These are phyloP conservation scores for Stigmatopora nigra DNA, from an alignment of 2,113 vertebrate species.

Conservation along the genomic window DNA sequence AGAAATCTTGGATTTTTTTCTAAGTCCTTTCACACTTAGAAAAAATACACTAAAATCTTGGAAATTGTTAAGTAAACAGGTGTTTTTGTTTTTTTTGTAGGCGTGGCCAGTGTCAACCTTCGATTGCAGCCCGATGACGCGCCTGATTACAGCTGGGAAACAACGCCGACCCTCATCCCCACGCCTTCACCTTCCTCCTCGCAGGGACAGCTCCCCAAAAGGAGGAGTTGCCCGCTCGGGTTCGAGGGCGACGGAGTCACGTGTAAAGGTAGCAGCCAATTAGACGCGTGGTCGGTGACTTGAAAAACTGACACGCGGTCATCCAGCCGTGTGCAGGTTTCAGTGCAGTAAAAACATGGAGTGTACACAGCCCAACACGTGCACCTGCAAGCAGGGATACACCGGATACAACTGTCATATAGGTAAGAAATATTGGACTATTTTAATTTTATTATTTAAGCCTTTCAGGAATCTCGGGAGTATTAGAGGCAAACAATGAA, in stretches of 20 bases:
- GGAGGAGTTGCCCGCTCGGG: constrained; percentile 69
- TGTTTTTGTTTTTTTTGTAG: constrained; percentile 65
- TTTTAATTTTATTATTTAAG: too few relatives aligned
- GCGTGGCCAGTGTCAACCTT: constrained; percentile 27
- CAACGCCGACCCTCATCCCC: constrained; percentile 21
- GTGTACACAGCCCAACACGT: constrained; percentile 78
- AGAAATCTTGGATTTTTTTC: too few relatives aligned
- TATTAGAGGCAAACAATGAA: too few relatives aligned
- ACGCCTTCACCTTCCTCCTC: constrained; percentile 33
- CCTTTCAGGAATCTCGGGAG: too few relatives aligned
- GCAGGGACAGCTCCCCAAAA: constrained; percentile 22
- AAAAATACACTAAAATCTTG: too few relatives aligned
- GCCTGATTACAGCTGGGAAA: constrained; percentile 35
- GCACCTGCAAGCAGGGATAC: constrained; percentile 81
- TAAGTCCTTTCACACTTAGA: too few relatives aligned
- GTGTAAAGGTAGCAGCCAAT: constrained; percentile 72
- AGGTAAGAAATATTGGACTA: constrained; percentile 61
- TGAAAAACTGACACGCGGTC: neutral
- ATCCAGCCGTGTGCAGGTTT: constrained; percentile 76
- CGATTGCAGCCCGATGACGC: constrained; percentile 15
- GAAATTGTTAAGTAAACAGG: too few relatives aligned
- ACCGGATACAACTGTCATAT: constrained; percentile 77
- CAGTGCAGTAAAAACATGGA: constrained; percentile 80
- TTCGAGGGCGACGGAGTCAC: constrained; percentile 76
- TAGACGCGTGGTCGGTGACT: neutral